Evolutionary conservation across 1,140 invertebrate species (phyloP).

Genomic region (Habropoda laboriosa): DNA sequence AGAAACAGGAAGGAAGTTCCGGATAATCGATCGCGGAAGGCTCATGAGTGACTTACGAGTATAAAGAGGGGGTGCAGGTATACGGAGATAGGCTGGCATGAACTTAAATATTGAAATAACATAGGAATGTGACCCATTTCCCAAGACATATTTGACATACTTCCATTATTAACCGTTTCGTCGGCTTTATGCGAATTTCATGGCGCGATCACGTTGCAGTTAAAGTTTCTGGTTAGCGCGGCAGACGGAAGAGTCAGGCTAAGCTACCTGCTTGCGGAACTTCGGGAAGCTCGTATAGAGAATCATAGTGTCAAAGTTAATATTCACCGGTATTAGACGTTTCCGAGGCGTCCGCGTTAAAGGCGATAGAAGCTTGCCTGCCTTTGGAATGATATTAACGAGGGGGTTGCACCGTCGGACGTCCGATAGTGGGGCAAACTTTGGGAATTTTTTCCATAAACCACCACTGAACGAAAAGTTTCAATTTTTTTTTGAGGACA

Average conservation of each 20-base stretch:
- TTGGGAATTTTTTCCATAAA: too few species aligned
- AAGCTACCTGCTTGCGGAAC: constrained; percentile 18
- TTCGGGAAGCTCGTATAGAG: constrained; percentile 31
- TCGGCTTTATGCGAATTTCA: constrained; percentile 42
- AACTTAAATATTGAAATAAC: constrained; percentile 36
- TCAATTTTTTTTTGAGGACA: too few species aligned
- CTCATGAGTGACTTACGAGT: constrained; percentile 18
- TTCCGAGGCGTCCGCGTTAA: not conserved
- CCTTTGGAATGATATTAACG: too few species aligned
- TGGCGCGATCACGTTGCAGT: constrained; percentile 33
- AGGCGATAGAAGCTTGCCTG: not conserved
- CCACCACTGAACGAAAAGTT: too few species aligned
- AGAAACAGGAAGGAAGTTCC: constrained; percentile 24
- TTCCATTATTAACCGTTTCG: constrained; percentile 38
- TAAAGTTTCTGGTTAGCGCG: not conserved
- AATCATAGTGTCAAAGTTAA: not conserved
- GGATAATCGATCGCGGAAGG: constrained; percentile 42
- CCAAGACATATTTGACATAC: constrained; percentile 33
- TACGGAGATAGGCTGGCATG: too few species aligned
- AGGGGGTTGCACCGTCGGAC: too few species aligned
- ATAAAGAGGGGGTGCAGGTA: not conserved
- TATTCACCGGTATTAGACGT: constrained; percentile 6
- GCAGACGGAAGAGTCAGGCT: constrained; percentile 29
- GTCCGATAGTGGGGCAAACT: too few species aligned
- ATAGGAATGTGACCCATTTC: constrained; percentile 45